Evolutionary conservation across 1,140 invertebrate genomes (phyloP).

Genomic region (Glossosoma conforme): DNA sequence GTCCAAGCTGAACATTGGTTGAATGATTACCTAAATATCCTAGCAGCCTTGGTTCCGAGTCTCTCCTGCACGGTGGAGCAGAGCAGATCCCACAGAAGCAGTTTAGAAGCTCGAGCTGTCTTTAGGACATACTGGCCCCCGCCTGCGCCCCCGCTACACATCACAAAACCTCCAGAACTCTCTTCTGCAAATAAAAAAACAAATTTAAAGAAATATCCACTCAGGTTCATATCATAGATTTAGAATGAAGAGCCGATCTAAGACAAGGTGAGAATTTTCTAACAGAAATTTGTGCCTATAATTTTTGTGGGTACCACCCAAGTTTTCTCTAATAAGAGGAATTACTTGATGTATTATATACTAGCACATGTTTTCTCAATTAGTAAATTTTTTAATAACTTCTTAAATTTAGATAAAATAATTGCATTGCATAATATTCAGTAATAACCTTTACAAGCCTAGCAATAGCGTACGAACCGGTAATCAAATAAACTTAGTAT

Average conservation of each 20-base stretch:
- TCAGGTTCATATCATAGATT: not conserved
- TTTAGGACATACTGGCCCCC: conserved; percentile 74
- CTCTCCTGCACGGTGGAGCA: conserved; percentile 75
- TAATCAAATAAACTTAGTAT: too few species aligned
- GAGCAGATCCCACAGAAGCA: conserved; percentile 63
- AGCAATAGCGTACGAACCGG: too few species aligned
- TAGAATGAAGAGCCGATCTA: not conserved
- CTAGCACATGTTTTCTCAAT: too few species aligned
- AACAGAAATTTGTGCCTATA: conserved; percentile 7
- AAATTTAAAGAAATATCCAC: conserved; percentile 6
- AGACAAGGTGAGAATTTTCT: not conserved
- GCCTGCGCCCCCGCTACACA: conserved; percentile 67
- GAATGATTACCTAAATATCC: conserved; percentile 66
- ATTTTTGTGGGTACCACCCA: not conserved
- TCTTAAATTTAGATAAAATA: too few species aligned
- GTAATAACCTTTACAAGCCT: too few species aligned
- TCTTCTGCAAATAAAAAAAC: conserved; percentile 55
- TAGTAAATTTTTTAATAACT: too few species aligned
- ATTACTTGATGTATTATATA: too few species aligned
- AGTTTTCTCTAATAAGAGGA: too few species aligned
- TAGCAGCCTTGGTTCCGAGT: conserved; percentile 78
- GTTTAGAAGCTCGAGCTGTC: conserved; percentile 56
- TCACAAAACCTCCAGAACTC: conserved; percentile 66
- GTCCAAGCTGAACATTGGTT: too few species aligned
- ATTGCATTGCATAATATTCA: too few species aligned